Conservation (phyloP, 1,140 invertebrate genomes). For the Leptopilina clavipes region DNA sequence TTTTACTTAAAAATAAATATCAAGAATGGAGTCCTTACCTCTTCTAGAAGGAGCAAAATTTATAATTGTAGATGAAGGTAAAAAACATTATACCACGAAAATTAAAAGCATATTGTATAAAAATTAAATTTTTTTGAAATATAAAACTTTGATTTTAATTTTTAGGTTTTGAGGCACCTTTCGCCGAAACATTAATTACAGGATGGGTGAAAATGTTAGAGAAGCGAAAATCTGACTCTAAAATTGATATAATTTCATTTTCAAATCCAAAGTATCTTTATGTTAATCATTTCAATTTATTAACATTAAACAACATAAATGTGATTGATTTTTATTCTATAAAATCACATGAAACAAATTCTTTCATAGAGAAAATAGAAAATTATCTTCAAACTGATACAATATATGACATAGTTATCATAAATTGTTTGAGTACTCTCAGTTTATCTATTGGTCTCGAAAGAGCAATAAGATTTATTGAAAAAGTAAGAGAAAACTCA, state of each 20-base stretch:
- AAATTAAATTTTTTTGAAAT: background rate
- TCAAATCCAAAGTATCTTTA: constrained; percentile 56
- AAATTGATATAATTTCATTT: constrained; percentile 62
- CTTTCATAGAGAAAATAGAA: constrained; percentile 55
- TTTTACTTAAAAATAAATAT: no score
- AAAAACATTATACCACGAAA: no score
- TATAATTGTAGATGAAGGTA: no score
- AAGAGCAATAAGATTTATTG: constrained; percentile 61
- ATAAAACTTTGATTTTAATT: constrained; percentile 38
- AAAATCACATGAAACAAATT: constrained; percentile 50
- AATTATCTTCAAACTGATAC: constrained; percentile 44
- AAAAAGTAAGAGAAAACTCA: constrained; percentile 59
- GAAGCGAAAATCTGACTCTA: constrained; percentile 46
- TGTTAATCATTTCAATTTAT: constrained; percentile 46
- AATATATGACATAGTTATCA: constrained; percentile 53
- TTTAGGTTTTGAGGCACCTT: constrained; percentile 59
- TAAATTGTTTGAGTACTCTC: constrained; percentile 69
- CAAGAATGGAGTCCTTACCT: no score
- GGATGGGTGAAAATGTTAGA: constrained; percentile 66
- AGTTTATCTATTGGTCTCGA: constrained; percentile 58
- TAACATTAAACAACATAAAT: constrained; percentile 54
- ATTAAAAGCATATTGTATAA: no score
- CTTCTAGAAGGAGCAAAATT: no score
- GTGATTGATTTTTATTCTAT: constrained; percentile 66
- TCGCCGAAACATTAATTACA: constrained; percentile 58